phyloP scores from a whole-genome alignment of 2,797 vertebrate genomes.

The Carduelis carduelis region DNA sequence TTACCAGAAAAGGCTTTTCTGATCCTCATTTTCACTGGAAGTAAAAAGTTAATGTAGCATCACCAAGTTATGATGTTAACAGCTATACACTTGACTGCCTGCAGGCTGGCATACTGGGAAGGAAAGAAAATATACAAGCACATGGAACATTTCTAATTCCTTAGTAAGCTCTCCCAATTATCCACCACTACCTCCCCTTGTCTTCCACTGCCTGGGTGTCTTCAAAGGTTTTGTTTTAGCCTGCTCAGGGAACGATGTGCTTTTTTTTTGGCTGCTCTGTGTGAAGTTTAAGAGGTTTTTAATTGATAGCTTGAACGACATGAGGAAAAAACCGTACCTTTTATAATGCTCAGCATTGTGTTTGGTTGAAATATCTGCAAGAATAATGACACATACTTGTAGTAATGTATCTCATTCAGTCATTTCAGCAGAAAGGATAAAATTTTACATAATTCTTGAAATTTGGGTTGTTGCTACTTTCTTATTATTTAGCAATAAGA shows the following conservation, averaged over 20 bases:
- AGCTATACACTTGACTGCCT: background rate
- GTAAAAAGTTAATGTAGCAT: background rate
- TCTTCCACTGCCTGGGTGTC: accelerated
- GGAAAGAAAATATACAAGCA: background rate
- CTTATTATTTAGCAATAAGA: background rate
- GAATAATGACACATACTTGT: background rate
- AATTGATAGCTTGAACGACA: background rate
- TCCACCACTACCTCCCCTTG: background rate
- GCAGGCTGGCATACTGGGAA: background rate
- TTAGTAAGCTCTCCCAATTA: background rate
- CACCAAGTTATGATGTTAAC: background rate
- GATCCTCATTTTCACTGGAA: background rate
- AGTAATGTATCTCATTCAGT: background rate
- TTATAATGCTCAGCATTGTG: background rate
- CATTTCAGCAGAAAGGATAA: background rate
- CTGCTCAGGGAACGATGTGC: background rate
- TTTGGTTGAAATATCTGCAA: background rate
- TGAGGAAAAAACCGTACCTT: background rate
- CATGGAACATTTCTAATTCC: background rate
- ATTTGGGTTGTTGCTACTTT: background rate
- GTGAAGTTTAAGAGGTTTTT: background rate
- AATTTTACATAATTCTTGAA: background rate
- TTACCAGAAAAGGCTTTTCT: background rate
- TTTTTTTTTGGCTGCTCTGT: background rate
- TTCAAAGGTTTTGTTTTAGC: background rate